Conservation (phyloP, 2,797 vertebrate species). For the Tangara arthus region DNA sequence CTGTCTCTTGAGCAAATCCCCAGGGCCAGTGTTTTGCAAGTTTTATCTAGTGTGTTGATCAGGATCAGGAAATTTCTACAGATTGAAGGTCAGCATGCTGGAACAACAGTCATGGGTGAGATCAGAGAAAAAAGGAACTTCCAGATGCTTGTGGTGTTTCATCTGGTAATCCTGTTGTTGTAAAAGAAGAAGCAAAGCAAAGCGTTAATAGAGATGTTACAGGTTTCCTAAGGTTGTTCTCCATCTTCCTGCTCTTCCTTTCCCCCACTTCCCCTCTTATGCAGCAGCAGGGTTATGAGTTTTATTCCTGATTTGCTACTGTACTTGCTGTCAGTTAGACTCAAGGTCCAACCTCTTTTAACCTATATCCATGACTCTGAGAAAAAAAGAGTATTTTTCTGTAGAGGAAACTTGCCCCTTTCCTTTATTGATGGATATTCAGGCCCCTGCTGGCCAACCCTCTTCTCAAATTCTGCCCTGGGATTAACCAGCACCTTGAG, state of each 20-base stretch:
- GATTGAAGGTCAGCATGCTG: constrained; percentile 8
- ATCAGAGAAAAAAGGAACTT: background rate
- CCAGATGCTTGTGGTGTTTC: background rate
- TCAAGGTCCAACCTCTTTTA: background rate
- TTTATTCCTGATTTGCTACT: background rate
- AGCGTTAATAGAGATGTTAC: background rate
- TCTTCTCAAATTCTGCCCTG: background rate
- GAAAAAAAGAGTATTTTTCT: background rate
- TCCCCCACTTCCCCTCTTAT: background rate
- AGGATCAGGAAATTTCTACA: background rate
- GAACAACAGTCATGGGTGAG: constrained; percentile 1
- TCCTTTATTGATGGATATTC: background rate
- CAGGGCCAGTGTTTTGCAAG: background rate
- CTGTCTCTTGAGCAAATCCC: background rate
- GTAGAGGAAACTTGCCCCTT: background rate
- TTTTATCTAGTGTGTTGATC: background rate
- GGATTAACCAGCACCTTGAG: background rate
- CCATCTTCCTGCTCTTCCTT: background rate
- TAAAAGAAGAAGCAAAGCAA: background rate
- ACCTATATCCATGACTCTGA: background rate
- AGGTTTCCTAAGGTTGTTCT: background rate
- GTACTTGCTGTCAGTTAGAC: background rate
- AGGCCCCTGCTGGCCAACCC: background rate
- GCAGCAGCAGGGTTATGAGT: background rate
- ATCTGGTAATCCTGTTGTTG: background rate